Evolutionary conservation across 2,797 vertebrate genomes (phyloP).

Genomic region (Diceros bicornis): DNA sequence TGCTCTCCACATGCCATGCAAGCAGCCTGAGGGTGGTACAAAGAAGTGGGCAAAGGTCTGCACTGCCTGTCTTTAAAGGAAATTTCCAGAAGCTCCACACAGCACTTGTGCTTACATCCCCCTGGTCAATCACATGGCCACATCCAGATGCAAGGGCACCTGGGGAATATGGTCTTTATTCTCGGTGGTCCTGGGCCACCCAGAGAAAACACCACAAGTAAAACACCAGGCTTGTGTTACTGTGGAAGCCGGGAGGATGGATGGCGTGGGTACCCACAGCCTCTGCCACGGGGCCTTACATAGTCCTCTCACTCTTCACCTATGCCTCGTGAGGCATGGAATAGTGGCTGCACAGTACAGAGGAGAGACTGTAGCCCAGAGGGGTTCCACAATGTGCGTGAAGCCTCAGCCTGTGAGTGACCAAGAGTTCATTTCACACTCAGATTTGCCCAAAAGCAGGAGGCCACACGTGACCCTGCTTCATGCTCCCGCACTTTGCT

Average conservation of each 20-base stretch:
- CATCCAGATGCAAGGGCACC: not conserved
- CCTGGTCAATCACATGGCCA: not conserved
- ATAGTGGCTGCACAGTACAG: not conserved
- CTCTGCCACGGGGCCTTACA: not conserved
- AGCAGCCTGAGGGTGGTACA: not conserved
- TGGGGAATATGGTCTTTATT: not conserved
- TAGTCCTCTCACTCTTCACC: not conserved
- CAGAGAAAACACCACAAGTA: no score
- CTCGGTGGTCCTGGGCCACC: not conserved
- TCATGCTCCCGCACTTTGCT: rapidly evolving
- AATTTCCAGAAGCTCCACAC: not conserved
- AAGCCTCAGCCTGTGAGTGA: not conserved
- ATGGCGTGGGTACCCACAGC: not conserved
- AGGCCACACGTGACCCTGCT: not conserved
- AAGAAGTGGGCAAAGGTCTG: not conserved
- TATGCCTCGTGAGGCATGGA: rapidly evolving
- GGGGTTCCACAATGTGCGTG: rapidly evolving
- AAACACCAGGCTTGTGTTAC: not conserved
- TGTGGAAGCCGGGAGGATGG: not conserved
- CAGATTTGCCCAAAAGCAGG: no score
- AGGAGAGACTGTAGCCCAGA: not conserved
- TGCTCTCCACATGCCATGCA: not conserved
- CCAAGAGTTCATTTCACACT: not conserved
- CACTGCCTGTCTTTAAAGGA: not conserved
- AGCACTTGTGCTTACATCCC: not conserved